These are phyloP conservation scores for Rambutsinella grinnellia DNA, from an alignment of 2,888 invertebrate genomes.

Conservation along the genomic window DNA sequence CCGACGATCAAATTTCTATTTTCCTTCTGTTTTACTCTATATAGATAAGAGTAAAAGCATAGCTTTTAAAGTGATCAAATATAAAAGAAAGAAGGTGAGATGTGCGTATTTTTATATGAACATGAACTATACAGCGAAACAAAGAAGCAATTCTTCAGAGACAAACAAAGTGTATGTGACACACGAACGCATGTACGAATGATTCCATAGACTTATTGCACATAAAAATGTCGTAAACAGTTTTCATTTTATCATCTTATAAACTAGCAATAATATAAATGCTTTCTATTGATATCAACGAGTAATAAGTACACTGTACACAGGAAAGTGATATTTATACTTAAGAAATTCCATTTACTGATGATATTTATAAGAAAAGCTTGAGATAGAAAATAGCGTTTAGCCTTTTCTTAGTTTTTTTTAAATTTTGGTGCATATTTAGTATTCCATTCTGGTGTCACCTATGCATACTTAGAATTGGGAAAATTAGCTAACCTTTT, in stretches of 20 bases:
- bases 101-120: slow-evolving; percentile 53
- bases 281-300: neutral
- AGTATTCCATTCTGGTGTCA: too few relatives aligned
- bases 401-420: too few relatives aligned
- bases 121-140: slow-evolving; percentile 17
- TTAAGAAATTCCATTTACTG: too few relatives aligned
- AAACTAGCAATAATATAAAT: neutral
- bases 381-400: too few relatives aligned
- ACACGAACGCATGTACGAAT: neutral
- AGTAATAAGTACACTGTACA: neutral
- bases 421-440: too few relatives aligned
- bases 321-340: neutral
- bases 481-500: too few relatives aligned
- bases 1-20: slow-evolving; percentile 5
- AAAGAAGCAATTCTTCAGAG: slow-evolving; percentile 21
- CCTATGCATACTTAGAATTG: too few relatives aligned
- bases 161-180: neutral
- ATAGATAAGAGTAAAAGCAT: neutral
- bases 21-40: neutral
- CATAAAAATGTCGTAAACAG: neutral
- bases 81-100: slow-evolving; percentile 5
- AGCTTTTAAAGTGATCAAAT: neutral
- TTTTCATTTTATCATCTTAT: too few relatives aligned
- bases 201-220: neutral
- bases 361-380: too few relatives aligned